Evolutionary conservation across 2,113 vertebrate genomes (phyloP), one percentile per base, ranked within the genome.

Genomic region (Hippocampus zosterae): DNA sequence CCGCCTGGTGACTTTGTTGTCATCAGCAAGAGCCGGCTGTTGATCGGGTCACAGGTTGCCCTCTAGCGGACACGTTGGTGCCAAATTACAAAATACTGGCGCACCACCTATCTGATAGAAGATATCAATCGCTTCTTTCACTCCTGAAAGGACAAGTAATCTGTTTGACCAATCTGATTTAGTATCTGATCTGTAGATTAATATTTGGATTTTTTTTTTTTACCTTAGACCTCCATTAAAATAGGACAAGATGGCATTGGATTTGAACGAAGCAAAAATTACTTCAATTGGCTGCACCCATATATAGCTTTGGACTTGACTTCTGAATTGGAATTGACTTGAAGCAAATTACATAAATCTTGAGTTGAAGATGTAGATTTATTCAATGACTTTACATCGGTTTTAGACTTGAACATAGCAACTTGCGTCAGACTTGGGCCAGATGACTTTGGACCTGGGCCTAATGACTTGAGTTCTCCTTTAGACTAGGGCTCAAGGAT

Each of bases 51-150:
- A 79, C 55, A 84, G 68, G 86, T 77, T 55, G 72, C 88, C 89
- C 88, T 87, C 89, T 91, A 69, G 86, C 91, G 91, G 88, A 67
- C n/a, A 61, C 27, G 66, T 15, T 67, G 19, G 8, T 18, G 7
- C 25, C 40, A 44, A 13, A 27, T 29, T 37, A 37, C 33, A 37
- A 37, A 37, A 5, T 27, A 42, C 41, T 44, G 27, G 13, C 23
- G 13, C 61, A 68, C 64, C 60, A 72, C 72, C 55, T 55, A 10
- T 59, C 21, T 68, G 67, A 23, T 33, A 27, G 16, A n/a, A 27
- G 1, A 23, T 27, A 5, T 4, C n/a, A n/a, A n/a, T n/a, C 18
- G 56, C 19, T 65, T 13, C 33, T 72, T 69, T 25, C 44, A 16
- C 41, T 29, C 37, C 18, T 55, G n/a, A 61, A 44, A 46, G 63